Conservation (phyloP, 2,113 vertebrate genomes). For the Pelodiscus sinensis region DNA sequence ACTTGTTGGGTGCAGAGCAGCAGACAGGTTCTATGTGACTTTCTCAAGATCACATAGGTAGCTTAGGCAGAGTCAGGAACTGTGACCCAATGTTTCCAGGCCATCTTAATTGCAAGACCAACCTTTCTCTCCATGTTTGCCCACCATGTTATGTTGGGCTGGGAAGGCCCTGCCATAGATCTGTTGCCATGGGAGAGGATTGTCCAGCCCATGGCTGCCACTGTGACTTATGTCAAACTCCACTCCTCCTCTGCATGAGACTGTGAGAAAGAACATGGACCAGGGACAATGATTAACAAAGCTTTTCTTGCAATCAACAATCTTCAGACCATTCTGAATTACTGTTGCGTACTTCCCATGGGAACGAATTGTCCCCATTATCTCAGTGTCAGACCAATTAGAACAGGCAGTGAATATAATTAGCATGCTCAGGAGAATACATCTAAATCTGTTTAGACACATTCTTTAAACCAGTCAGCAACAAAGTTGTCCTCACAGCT, state of each 20-base stretch:
- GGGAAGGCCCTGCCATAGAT: neutral
- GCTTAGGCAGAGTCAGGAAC: rapidly evolving
- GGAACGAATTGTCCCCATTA: constrained; percentile 63
- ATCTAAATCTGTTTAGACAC: constrained; percentile 67
- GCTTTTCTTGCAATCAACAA: constrained; percentile 15
- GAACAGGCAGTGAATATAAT: constrained; percentile 65
- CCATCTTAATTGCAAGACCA: neutral
- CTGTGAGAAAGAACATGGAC: constrained; percentile 35
- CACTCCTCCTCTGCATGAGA: rapidly evolving
- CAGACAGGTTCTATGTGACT: rapidly evolving
- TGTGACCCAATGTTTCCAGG: neutral
- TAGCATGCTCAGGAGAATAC: constrained; percentile 64
- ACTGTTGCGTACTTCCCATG: constrained; percentile 58
- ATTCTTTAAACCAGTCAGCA: constrained; percentile 64
- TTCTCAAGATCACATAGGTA: neutral
- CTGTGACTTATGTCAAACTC: neutral
- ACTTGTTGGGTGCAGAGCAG: neutral
- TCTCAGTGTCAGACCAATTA: constrained; percentile 60
- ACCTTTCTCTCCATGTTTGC: neutral
- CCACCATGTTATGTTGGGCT: neutral
- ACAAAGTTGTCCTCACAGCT: constrained; percentile 63
- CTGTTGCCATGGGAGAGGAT: neutral
- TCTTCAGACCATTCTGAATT: constrained; percentile 32
- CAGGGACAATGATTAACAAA: constrained; percentile 52
- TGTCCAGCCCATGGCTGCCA: neutral